These are phyloP conservation scores for Pseudorhombus dupliciocellatus DNA, from an alignment of 2,113 vertebrate species.

Conservation along the genomic window DNA sequence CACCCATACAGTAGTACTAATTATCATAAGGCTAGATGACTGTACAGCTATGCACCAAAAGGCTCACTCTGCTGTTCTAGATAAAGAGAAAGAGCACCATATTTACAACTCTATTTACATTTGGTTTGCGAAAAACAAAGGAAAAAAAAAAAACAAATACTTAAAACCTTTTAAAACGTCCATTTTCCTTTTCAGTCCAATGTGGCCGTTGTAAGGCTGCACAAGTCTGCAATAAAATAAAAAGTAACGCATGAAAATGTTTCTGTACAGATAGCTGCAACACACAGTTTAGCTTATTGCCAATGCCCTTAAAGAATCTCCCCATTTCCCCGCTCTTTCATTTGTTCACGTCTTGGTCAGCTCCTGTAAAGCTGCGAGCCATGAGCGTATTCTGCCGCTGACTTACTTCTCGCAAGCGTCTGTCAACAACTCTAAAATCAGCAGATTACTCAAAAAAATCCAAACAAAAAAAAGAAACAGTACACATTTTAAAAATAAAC, in stretches of 20 bases:
- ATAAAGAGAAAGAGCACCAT: constrained; percentile 86
- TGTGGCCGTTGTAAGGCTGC: constrained; percentile 86
- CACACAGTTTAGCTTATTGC: constrained; percentile 91
- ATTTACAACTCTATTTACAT: constrained; percentile 92
- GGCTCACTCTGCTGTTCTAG: constrained; percentile 88
- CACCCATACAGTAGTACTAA: constrained; percentile 82
- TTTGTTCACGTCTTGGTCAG: constrained; percentile 33
- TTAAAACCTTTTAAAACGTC: constrained; percentile 70
- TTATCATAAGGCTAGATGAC: constrained; percentile 86
- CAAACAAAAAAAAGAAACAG: constrained; percentile 47
- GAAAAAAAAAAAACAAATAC: constrained; percentile 61
- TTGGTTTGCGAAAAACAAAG: constrained; percentile 64
- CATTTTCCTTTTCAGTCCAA: constrained; percentile 75
- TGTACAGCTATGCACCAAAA: constrained; percentile 90
- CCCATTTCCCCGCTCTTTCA: constrained; percentile 21
- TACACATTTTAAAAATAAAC: constrained; percentile 73
- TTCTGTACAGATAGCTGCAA: constrained; percentile 93
- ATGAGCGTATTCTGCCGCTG: too few species aligned
- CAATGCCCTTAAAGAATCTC: constrained; percentile 88
- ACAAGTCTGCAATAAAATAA: constrained; percentile 71
- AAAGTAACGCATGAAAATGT: constrained; percentile 65
- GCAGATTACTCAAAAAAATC: constrained; percentile 63
- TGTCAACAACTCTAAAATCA: constrained; percentile 55
- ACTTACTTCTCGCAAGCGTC: neutral
- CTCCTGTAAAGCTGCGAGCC: constrained; percentile 33